phyloP scores from a whole-genome alignment of 2,797 vertebrate species.

The Pelochelys cantorii region DNA sequence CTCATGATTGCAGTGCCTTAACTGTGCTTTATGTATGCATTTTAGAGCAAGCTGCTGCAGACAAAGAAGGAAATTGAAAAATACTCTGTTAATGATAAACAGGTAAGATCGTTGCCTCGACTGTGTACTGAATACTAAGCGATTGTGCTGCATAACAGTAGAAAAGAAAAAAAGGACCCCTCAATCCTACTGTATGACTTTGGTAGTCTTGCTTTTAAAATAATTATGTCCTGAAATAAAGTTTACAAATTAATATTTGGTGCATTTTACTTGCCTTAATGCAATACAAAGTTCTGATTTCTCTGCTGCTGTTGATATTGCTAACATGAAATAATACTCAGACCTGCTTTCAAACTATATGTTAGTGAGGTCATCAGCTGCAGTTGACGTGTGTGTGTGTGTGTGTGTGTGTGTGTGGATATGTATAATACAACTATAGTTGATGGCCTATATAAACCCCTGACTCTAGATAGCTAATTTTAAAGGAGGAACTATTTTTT shows the following conservation, averaged over 20 bases:
- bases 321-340: not conserved
- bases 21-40: constrained; percentile 54
- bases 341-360: not conserved
- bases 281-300: not conserved
- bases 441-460: not conserved
- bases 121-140: not conserved
- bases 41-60: constrained; percentile 92
- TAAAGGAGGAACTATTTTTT: not conserved
- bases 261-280: not conserved
- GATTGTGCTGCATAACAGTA: not conserved
- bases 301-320: not conserved
- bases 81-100: constrained; percentile 95
- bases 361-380: not conserved
- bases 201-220: not conserved
- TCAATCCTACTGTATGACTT: not conserved
- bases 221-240: not conserved
- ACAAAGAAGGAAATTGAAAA: constrained; percentile 98
- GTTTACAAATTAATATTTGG: not conserved
- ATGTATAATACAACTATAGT: not conserved
- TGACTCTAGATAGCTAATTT: not conserved
- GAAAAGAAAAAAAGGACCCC: not conserved
- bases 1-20: not conserved
- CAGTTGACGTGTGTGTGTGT: not conserved
- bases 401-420: not conserved
- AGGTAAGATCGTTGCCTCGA: constrained; percentile 82